Conservation (phyloP, 1,140 invertebrate species). For the Drosophila lacertosa region DNA sequence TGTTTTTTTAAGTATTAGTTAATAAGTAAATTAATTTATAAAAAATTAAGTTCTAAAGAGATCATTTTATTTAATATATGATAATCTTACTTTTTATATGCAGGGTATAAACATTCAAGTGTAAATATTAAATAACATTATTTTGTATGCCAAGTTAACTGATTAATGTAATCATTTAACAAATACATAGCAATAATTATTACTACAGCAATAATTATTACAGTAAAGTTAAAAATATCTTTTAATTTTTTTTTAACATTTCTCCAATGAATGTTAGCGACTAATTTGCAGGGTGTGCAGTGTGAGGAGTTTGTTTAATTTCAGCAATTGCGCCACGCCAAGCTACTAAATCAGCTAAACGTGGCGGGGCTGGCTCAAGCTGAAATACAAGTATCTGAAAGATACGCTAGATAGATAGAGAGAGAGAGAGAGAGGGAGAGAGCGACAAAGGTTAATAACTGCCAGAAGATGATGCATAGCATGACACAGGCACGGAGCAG, state of each 20-base stretch:
- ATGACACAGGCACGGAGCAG: slow-evolving; percentile 66
- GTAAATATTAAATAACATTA: too few relatives aligned
- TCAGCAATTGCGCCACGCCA: slow-evolving; percentile 48
- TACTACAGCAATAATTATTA: too few relatives aligned
- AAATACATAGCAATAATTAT: neutral
- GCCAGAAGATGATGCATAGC: slow-evolving; percentile 81
- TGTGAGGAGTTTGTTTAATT: slow-evolving; percentile 56
- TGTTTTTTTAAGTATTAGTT: too few relatives aligned
- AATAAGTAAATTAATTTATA: too few relatives aligned
- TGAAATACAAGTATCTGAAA: slow-evolving; percentile 31
- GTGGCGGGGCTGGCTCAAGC: slow-evolving; percentile 15
- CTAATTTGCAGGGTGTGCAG: slow-evolving; percentile 25
- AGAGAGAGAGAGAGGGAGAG: slow-evolving; percentile 10
- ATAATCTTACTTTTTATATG: too few relatives aligned
- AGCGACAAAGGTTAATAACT: slow-evolving; percentile 77
- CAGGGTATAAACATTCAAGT: too few relatives aligned
- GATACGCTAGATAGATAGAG: slow-evolving; percentile 11
- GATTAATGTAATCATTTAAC: too few relatives aligned
- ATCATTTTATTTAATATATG: too few relatives aligned
- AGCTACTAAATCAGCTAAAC: slow-evolving; percentile 57
- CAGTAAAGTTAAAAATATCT: too few relatives aligned
- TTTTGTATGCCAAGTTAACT: too few relatives aligned
- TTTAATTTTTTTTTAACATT: too few relatives aligned
- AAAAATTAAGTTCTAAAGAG: too few relatives aligned
- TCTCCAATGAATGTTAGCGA: slow-evolving; percentile 6